A percentile compares a stretch with the other conserved stretches of the same genome.
Conservation (phyloP, 2,888 invertebrate species). For the Drymonia ruficornis region DNA sequence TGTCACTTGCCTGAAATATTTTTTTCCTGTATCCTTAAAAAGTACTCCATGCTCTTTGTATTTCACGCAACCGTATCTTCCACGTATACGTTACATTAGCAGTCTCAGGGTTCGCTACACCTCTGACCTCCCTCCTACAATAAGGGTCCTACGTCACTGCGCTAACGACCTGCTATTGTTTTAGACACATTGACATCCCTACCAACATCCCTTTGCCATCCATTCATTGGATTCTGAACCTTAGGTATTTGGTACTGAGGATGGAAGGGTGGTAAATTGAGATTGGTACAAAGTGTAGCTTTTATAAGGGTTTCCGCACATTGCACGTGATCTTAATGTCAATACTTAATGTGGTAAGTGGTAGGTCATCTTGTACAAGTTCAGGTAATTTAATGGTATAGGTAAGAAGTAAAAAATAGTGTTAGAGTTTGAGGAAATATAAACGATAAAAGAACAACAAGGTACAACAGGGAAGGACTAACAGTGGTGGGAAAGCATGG, state of each 20-base stretch:
- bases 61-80: not conserved
- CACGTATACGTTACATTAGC: not conserved
- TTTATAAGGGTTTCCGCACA: not conserved
- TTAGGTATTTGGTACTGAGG: not conserved
- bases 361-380: no score
- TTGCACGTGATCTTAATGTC: not conserved
- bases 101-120: not conserved
- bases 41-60: not conserved
- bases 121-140: slow-evolving; percentile 2
- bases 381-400: no score
- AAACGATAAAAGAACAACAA: no score
- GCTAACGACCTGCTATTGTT: slow-evolving; percentile 6
- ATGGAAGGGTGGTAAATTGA: not conserved
- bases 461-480: no score
- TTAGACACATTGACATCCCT: slow-evolving; percentile 1
- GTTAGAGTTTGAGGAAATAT: no score
- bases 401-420: no score
- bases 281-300: not conserved
- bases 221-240: not conserved
- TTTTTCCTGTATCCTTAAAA: not conserved
- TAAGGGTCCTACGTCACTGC: slow-evolving; percentile 1
- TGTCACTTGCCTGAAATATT: no score
- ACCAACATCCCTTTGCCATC: not conserved
- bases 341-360: not conserved
- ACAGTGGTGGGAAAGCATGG: no score